Base-by-base conservation (phyloP, 1,140 invertebrate species). In the Triops longicaudatus region DNA sequence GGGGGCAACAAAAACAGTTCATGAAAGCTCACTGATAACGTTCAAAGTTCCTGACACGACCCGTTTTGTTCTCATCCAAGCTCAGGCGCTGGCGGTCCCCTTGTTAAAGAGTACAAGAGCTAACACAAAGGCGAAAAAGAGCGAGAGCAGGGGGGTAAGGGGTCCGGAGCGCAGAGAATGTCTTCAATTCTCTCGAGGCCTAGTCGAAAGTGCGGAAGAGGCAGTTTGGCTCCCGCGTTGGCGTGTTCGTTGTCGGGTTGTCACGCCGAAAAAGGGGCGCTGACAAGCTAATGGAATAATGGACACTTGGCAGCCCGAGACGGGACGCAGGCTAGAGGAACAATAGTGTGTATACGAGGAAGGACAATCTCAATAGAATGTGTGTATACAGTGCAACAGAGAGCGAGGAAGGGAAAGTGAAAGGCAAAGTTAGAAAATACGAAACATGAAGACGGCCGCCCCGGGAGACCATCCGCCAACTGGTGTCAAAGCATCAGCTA, bases 261-360 rank as follows among this genome's bases (percentile, higher is more conserved):
- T 63, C 50, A 63, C 50, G 50, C 50, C 50, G 50, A 63, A 63
- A 63, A 63, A 63, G 50, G 50, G 50, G n/a, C 50, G 50, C 50
- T 63, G 50, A 63, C 50, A 63, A 63, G 50, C 50, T 63, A 63
- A 63, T 63, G 50, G 50, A 63, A 63, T 63, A 63, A 63, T 63
- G 50, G 50, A 63, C 50, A 63, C 50, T 63, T 63, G 50, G 50
- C 50, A 63, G 50, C 50, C 50, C 50, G 50, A 63, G 50, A 9
- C 17, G 50, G 50, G 50, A 37, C 31, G 50, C 50, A 63, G 50
- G 50, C 50, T 63, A 63, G 22, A 37, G 31, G 50, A 22, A 63
- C 50, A 63, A 63, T 63, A 63, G 31, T 37, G 31, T 37, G 31
- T 37, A 22, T 63, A 63, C 50, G 50, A 63, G 17, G 50, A 22